Base-by-base conservation (phyloP, 2,888 invertebrate genomes). In the Folsomia manolachei region DNA sequence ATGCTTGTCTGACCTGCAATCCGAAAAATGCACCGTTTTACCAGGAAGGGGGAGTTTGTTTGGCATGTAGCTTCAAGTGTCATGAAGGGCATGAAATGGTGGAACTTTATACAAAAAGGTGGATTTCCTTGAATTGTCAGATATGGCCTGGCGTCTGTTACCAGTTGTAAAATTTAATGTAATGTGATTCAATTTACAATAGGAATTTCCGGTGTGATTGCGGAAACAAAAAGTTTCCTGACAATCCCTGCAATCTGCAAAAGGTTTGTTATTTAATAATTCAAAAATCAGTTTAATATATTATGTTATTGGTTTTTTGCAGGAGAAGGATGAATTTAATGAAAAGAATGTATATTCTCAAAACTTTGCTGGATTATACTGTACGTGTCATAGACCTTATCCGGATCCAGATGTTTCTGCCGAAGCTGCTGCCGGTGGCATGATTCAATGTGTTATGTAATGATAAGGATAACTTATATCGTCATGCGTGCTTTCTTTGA, bases 171-270 rank as follows among this genome's bases (percentile, higher is more conserved):
- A 39, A 14, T 39, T 9, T 39, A 9, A 39, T 39, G 39, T 39
- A n/a, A n/a, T n/a, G n/a, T n/a, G n/a, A n/a, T n/a, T n/a, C n/a
- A n/a, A n/a, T n/a, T n/a, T 39, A 39, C 39, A 39, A 39, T 79
- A 87, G 97, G 69, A 91, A 94, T 84, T 97, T 97, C 82, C 89
- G 94, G 63, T 99, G 98, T 84, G 98, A 98, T 84, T 98, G 97
- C 85, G 95, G 95, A 39, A 95, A 93, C 83, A 86, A 87, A 0
- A 91, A 90, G 81, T 93, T 93, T 83, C 85, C 86, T n/a, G 75
- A 69, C 51, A 74, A 72, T 24, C 69, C 75, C 1, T 80, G 95
- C 84, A 89, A 88, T 78, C 87, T 93, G 71, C 88, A 87, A 72
- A 85, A 87, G 39, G 88, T 88, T 84, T 51, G 14, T 51, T 51